Percentiles rank a stretch among this genome's conserved stretches.
Evolutionary conservation across 1,140 invertebrate genomes (phyloP).

Genomic region (Ctenoplectra terminalis): DNA sequence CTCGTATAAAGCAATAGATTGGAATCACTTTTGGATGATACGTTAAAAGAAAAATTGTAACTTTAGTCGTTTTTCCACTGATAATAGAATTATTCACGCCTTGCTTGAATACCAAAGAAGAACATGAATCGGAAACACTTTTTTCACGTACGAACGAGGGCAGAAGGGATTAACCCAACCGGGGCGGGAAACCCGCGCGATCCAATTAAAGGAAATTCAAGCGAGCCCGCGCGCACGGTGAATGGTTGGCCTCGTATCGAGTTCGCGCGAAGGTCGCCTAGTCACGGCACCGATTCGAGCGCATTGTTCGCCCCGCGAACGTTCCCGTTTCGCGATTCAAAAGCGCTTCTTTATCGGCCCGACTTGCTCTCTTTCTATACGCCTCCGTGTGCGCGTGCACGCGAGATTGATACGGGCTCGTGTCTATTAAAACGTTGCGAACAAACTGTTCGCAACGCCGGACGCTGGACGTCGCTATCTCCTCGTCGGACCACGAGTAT

Average conservation of each 20-base stretch:
- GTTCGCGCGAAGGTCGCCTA: conserved; percentile 40
- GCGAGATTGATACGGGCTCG: conserved; percentile 11
- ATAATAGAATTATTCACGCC: too few relatives aligned
- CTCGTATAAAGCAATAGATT: too few relatives aligned
- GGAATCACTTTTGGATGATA: too few relatives aligned
- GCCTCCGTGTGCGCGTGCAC: background rate
- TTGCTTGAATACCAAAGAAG: too few relatives aligned
- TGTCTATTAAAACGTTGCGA: conserved; percentile 2
- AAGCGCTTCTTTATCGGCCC: conserved; percentile 11
- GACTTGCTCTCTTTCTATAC: background rate
- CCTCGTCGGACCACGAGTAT: conserved; percentile 32
- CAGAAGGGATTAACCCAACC: conserved; percentile 10
- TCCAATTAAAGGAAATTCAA: conserved; percentile 40
- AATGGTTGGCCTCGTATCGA: conserved; percentile 43
- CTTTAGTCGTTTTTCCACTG: too few relatives aligned
- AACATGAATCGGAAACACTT: background rate
- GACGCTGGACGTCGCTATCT: conserved; percentile 25
- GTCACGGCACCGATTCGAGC: conserved; percentile 32
- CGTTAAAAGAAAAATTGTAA: too few relatives aligned
- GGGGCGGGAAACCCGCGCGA: conserved; percentile 21
- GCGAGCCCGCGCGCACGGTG: background rate
- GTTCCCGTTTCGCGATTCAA: conserved; percentile 19
- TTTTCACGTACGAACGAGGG: background rate
- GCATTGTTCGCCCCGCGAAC: conserved; percentile 12
- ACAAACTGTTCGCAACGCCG: conserved; percentile 30